phyloP scores from a whole-genome alignment of 2,888 invertebrate species.

The Agriopis aurantiaria region DNA sequence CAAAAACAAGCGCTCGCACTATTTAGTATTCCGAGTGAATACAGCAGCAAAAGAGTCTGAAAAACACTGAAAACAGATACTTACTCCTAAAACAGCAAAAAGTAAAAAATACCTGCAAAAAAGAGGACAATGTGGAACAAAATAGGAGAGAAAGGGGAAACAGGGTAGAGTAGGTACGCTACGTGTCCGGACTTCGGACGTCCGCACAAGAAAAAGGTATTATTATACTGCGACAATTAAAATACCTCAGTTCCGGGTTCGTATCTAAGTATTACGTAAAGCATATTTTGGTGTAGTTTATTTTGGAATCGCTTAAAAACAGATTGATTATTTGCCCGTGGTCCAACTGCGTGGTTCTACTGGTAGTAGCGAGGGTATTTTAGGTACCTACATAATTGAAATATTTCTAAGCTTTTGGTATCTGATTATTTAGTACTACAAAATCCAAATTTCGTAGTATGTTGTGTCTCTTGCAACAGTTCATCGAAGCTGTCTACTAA shows the following conservation, averaged over 20 bases:
- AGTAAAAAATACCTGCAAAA: slow-evolving; percentile 32
- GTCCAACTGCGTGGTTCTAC: too few species aligned
- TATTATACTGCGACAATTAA: slow-evolving; percentile 33
- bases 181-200: slow-evolving; percentile 31
- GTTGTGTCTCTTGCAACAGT: too few species aligned
- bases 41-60: slow-evolving; percentile 16
- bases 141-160: slow-evolving; percentile 39
- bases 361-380: too few species aligned
- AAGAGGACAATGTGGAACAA: slow-evolving; percentile 29
- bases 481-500: too few species aligned
- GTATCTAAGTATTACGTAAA: neutral
- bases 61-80: slow-evolving; percentile 37
- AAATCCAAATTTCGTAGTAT: too few species aligned
- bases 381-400: too few species aligned
- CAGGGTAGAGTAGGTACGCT: slow-evolving; percentile 21
- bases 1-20: slow-evolving; percentile 10
- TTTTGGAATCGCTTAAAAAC: neutral
- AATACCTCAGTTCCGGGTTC: slow-evolving; percentile 23
- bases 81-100: slow-evolving; percentile 33
- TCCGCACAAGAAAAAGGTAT: slow-evolving; percentile 32
- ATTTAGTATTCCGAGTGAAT: slow-evolving; percentile 36
- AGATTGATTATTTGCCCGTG: too few species aligned
- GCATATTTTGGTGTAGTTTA: slow-evolving; percentile 12
- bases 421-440: too few species aligned
- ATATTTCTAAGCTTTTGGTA: too few species aligned